Percentiles rank a stretch among this genome's conserved stretches.
Conservation (phyloP, 2,113 vertebrate species). For the Orthochromis indermauri region DNA sequence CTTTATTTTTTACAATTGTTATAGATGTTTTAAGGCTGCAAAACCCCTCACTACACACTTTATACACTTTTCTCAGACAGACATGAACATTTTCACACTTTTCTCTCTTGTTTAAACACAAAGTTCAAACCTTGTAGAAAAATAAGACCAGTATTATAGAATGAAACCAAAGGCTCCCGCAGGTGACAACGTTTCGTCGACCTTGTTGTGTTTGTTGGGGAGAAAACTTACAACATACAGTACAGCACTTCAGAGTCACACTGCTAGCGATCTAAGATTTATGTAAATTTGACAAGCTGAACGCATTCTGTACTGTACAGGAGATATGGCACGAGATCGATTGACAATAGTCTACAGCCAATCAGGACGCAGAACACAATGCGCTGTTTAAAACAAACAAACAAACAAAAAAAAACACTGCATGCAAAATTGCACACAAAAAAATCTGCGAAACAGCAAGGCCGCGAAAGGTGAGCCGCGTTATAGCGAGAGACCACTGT, state of each 20-base stretch:
- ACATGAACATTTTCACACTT: not conserved
- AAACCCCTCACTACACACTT: not conserved
- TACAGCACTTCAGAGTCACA: not conserved
- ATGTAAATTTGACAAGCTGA: not conserved
- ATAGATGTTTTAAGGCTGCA: not conserved
- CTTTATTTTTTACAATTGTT: not conserved
- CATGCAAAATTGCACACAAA: not conserved
- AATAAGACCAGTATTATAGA: not conserved
- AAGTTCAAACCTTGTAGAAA: not conserved
- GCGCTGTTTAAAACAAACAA: not conserved
- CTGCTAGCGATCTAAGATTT: not conserved
- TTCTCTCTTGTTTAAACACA: not conserved
- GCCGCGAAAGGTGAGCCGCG: fast-evolving
- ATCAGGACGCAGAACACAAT: not conserved
- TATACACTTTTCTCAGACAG: not conserved
- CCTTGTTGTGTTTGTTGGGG: not conserved
- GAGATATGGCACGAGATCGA: not conserved
- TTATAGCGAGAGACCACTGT: not conserved
- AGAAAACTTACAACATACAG: not conserved
- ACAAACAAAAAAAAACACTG: not conserved
- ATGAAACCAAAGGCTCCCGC: not conserved
- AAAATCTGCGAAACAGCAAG: not conserved
- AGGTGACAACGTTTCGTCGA: not conserved
- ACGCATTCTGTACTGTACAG: not conserved
- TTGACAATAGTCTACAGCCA: not conserved